phyloP scores from a whole-genome alignment of 2,888 invertebrate genomes.

The Bimastos eiseni region DNA sequence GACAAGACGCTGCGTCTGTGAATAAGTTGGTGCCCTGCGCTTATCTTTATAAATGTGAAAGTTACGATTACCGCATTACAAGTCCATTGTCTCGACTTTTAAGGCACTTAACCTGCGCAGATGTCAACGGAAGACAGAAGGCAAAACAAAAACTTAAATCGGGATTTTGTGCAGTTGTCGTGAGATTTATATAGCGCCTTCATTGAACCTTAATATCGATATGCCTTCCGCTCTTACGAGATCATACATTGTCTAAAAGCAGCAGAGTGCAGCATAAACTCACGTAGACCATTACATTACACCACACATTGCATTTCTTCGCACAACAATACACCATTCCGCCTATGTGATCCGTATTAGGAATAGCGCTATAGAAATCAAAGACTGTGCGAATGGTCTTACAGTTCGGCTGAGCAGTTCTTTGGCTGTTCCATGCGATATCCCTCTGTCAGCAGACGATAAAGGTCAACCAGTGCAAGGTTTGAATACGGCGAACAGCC shows the following conservation, averaged over 20 bases:
- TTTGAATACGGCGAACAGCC: constrained; percentile 59
- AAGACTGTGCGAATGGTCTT: not conserved
- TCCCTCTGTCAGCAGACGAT: constrained; percentile 54
- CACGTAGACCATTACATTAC: not conserved
- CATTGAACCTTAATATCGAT: not conserved
- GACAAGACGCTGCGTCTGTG: too few species aligned
- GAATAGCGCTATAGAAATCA: not conserved
- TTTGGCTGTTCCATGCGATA: constrained; percentile 58
- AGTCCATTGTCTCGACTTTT: too few species aligned
- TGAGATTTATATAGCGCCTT: not conserved
- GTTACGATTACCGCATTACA: too few species aligned
- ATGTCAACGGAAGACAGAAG: too few species aligned
- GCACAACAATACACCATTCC: not conserved
- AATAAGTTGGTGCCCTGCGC: too few species aligned
- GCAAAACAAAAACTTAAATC: not conserved
- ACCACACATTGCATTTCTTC: not conserved
- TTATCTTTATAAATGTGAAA: too few species aligned
- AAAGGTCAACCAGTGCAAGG: constrained; percentile 56
- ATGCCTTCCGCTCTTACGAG: not conserved
- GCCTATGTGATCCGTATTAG: not conserved
- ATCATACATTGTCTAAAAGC: too few species aligned
- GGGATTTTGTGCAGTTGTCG: not conserved
- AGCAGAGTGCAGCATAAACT: not conserved
- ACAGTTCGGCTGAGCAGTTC: constrained; percentile 59
- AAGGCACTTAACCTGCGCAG: too few species aligned